Conservation (phyloP, 2,888 invertebrate species). For the Leptinotarsa tumamoca region DNA sequence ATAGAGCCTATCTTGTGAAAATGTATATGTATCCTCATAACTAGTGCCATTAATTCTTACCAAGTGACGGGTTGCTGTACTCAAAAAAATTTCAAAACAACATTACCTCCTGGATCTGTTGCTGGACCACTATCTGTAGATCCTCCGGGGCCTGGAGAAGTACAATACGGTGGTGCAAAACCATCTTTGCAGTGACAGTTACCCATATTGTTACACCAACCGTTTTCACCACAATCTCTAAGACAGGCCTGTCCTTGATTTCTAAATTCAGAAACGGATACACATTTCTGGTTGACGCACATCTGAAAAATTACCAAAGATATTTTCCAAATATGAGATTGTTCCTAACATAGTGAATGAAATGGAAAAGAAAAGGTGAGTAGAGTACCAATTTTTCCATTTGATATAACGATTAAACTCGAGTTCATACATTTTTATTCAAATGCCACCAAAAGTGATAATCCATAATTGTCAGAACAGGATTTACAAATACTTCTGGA, state of each 20-base stretch:
- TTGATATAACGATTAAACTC: too few species aligned
- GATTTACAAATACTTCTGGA: too few species aligned
- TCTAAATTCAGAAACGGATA: conserved; percentile 76
- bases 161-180: conserved; percentile 89
- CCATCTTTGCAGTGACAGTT: conserved; percentile 95
- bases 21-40: too few species aligned
- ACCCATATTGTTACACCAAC: conserved; percentile 88
- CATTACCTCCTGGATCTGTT: conserved; percentile 83
- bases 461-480: too few species aligned
- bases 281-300: conserved; percentile 92
- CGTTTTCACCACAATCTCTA: conserved; percentile 84
- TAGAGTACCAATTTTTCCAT: too few species aligned
- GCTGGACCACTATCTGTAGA: conserved; percentile 92
- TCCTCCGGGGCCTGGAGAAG: conserved; percentile 88
- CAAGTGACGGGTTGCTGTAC: too few species aligned
- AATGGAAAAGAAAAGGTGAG: too few species aligned
- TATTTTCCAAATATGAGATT: not conserved
- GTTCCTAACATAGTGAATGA: too few species aligned
- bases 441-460: too few species aligned
- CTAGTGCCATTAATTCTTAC: too few species aligned
- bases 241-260: conserved; percentile 76
- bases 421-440: too few species aligned
- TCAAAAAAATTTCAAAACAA: not conserved
- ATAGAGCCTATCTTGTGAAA: too few species aligned
- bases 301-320: conserved; percentile 71